These are phyloP conservation scores for Drosophila niveifrons DNA, from an alignment of 2,888 invertebrate genomes.

Conservation along the genomic window DNA sequence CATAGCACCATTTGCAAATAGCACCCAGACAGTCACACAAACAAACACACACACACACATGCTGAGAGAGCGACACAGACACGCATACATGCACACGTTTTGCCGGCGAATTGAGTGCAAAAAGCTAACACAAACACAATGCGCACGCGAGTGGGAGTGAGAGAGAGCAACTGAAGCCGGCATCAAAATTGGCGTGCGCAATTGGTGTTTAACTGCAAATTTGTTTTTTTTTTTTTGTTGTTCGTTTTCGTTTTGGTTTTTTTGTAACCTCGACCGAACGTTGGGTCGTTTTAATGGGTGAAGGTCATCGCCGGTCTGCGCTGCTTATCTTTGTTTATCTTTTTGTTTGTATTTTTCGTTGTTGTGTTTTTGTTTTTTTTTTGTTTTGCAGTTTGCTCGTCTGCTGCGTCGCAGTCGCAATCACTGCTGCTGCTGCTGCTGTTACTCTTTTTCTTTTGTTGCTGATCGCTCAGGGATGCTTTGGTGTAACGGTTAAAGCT, in stretches of 20 bases:
- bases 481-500: conserved; percentile 12
- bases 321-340: conserved; percentile 26
- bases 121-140: conserved; percentile 12
- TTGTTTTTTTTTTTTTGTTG: conserved; percentile 5
- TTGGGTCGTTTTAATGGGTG: conserved; percentile 74
- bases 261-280: conserved; percentile 60
- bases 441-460: conserved; percentile 20
- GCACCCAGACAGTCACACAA: not conserved
- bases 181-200: conserved; percentile 55
- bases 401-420: not conserved
- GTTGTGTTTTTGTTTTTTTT: conserved; percentile 10
- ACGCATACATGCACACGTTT: conserved; percentile 2
- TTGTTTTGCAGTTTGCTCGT: conserved; percentile 30
- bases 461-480: conserved; percentile 24
- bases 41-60: not conserved
- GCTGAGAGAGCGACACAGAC: not conserved
- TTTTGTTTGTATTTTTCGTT: conserved; percentile 28
- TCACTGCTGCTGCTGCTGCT: conserved; percentile 14
- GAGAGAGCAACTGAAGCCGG: conserved; percentile 15
- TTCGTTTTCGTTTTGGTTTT: conserved; percentile 9
- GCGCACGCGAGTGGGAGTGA: conserved; percentile 10
- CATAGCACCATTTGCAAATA: conserved; percentile 20
- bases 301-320: conserved; percentile 59
- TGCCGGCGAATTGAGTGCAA: conserved; percentile 17
- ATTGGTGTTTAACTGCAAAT: conserved; percentile 69